Percentiles rank a stretch among this genome's conserved stretches.
Evolutionary conservation across 1,140 invertebrate species (phyloP).

Genomic region (Zaprionus davidi): DNA sequence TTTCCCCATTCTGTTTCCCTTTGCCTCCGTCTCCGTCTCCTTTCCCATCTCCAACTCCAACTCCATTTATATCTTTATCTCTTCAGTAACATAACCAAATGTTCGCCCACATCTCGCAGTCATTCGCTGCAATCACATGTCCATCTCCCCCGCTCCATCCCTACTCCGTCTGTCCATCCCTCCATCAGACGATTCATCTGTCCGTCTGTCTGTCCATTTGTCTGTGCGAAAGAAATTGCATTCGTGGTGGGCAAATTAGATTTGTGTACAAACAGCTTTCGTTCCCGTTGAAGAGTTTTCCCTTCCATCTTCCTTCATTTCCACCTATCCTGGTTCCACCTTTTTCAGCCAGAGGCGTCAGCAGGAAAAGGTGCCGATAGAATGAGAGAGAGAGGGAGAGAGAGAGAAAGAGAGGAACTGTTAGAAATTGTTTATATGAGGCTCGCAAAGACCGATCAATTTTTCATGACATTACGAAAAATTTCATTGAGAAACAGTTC

Average conservation of each 20-base stretch:
- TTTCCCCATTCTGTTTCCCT: not conserved
- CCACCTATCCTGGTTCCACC: not conserved
- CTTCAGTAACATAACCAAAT: not conserved
- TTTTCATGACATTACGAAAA: no score
- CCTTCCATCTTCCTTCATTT: not conserved
- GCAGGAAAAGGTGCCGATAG: not conserved
- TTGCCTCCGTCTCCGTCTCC: not conserved
- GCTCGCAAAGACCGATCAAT: not conserved
- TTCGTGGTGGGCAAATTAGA: slow-evolving; percentile 62
- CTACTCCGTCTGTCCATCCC: not conserved
- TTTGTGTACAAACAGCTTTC: slow-evolving; percentile 32
- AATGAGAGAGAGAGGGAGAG: no score
- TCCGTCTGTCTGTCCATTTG: slow-evolving; percentile 37
- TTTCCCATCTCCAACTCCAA: not conserved
- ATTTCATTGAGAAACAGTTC: no score
- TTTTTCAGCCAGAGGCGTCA: not conserved
- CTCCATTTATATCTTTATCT: not conserved
- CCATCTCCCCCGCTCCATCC: not conserved
- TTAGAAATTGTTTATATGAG: no score
- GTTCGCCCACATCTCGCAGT: slow-evolving; percentile 6
- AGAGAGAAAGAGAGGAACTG: no score
- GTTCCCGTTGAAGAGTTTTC: slow-evolving; percentile 6
- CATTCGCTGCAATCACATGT: slow-evolving; percentile 1
- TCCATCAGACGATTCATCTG: slow-evolving; percentile 2
- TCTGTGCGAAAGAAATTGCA: slow-evolving; percentile 59